Conservation (phyloP, 1,140 invertebrate species). For the Saxidomus purpurata region DNA sequence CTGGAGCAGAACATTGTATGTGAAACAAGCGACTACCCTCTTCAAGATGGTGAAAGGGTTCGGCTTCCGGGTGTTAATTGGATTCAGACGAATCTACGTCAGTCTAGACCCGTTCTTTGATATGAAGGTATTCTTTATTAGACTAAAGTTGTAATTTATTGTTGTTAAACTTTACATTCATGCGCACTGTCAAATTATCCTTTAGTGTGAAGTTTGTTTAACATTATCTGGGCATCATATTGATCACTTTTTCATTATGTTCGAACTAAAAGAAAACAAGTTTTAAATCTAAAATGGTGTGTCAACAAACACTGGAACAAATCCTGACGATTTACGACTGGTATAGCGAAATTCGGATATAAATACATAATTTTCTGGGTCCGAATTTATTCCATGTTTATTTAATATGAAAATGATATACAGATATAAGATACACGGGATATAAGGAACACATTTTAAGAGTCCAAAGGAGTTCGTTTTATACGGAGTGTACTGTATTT, state of each 20-base stretch:
- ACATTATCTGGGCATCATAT: background rate
- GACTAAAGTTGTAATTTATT: background rate
- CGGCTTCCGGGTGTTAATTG: constrained; percentile 47
- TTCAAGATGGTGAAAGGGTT: constrained; percentile 50
- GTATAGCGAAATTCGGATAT: too few species aligned
- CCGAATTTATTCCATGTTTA: too few species aligned
- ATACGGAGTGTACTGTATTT: too few species aligned
- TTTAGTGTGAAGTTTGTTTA: background rate
- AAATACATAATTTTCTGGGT: too few species aligned
- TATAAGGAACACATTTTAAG: too few species aligned
- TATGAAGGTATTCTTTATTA: constrained; percentile 47
- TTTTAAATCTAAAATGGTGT: too few species aligned
- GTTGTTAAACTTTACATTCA: background rate
- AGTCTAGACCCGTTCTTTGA: constrained; percentile 57
- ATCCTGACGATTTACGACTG: too few species aligned
- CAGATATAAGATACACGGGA: too few species aligned
- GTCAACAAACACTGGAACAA: too few species aligned
- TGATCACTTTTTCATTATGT: background rate
- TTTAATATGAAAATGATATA: too few species aligned
- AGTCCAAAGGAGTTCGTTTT: too few species aligned
- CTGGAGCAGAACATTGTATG: constrained; percentile 16
- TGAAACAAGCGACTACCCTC: constrained; percentile 44
- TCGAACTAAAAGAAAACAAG: too few species aligned
- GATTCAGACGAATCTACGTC: constrained; percentile 49
- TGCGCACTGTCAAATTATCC: background rate